Percentiles rank a stretch among this genome's conserved stretches.
phyloP scores from a whole-genome alignment of 2,113 vertebrate genomes.

The Ovibos moschatus region DNA sequence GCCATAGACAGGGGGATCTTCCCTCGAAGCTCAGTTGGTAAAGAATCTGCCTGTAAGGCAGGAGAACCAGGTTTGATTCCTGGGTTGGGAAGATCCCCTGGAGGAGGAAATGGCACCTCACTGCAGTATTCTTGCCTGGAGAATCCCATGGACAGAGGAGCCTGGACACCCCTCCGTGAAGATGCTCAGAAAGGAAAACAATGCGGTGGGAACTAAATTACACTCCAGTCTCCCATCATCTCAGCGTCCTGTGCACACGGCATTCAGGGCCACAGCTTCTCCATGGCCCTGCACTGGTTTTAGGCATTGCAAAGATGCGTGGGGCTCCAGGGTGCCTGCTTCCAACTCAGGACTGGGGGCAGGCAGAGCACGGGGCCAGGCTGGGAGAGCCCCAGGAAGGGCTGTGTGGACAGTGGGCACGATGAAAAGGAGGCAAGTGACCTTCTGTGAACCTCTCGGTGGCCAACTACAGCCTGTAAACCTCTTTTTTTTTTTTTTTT shows the following conservation, averaged over 20 bases:
- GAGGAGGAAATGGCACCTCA: neutral
- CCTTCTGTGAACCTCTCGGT: neutral
- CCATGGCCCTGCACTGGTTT: neutral
- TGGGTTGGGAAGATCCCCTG: neutral
- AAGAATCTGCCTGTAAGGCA: neutral
- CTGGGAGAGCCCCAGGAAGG: neutral
- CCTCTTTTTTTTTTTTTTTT: neutral
- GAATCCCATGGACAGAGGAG: neutral
- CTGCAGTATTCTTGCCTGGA: neutral
- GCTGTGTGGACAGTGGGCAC: rapidly evolving
- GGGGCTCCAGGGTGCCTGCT: neutral
- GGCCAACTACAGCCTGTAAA: neutral
- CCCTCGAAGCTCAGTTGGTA: neutral
- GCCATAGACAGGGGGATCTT: neutral
- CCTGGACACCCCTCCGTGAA: rapidly evolving
- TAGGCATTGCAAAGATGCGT: rapidly evolving
- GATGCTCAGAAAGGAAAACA: neutral
- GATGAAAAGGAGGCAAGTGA: neutral
- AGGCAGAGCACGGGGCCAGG: neutral
- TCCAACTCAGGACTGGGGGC: rapidly evolving
- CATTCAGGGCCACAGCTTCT: rapidly evolving
- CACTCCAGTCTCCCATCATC: rapidly evolving
- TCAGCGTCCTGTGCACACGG: rapidly evolving
- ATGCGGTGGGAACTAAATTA: too few species aligned
- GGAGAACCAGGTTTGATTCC: neutral